These are phyloP conservation scores for Circaetus cinerascens DNA, from an alignment of 2,113 vertebrate genomes.

Conservation along the genomic window DNA sequence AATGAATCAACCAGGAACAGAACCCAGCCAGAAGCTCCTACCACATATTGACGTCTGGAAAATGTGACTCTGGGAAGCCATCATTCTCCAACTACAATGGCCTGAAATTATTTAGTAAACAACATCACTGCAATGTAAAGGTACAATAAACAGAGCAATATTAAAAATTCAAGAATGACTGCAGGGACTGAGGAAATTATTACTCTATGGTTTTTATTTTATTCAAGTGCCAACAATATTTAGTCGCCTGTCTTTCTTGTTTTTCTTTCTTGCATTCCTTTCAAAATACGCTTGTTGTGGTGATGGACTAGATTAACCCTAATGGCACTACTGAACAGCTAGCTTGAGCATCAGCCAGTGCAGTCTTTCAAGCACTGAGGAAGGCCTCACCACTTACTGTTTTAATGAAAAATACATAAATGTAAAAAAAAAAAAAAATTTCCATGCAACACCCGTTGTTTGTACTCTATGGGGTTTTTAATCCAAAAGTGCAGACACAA, in stretches of 20 bases:
- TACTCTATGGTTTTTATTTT: neutral
- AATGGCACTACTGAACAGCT: neutral
- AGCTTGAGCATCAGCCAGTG: neutral
- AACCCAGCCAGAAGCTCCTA: conserved; percentile 24
- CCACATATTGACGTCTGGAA: conserved; percentile 8
- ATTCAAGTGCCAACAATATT: conserved; percentile 38
- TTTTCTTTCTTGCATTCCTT: neutral
- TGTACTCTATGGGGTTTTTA: neutral
- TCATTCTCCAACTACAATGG: conserved; percentile 30
- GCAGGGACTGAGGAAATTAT: conserved; percentile 31
- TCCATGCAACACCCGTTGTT: neutral
- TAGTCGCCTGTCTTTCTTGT: conserved; percentile 29
- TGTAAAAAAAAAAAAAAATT: neutral
- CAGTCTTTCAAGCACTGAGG: neutral
- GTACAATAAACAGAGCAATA: conserved; percentile 54
- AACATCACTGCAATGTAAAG: conserved; percentile 20
- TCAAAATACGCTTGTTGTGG: neutral
- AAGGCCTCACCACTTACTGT: neutral
- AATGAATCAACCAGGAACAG: conserved; percentile 39
- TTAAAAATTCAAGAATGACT: conserved; percentile 58
- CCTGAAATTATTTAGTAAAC: conserved; percentile 57
- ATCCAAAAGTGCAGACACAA: neutral
- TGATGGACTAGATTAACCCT: neutral
- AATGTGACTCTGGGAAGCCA: conserved; percentile 48
- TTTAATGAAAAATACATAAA: neutral